Evolutionary conservation across 2,797 vertebrate species (phyloP).

Genomic region (Xiphophorus birchmanni): DNA sequence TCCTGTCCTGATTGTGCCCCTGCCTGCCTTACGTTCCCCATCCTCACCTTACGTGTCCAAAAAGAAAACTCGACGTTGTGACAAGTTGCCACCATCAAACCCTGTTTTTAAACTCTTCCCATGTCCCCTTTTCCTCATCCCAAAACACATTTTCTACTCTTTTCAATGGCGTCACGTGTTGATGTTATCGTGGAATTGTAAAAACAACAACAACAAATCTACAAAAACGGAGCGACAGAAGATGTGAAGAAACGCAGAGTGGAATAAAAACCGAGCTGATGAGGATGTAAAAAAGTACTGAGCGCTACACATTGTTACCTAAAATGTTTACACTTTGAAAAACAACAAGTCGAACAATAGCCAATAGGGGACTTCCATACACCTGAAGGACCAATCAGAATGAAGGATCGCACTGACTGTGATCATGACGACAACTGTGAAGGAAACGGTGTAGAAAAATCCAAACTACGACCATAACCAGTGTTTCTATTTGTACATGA

Average conservation of each 20-base stretch:
- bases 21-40: constrained; percentile 1
- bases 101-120: constrained; percentile 43
- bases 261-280: neutral
- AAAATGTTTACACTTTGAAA: constrained; percentile 53
- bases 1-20: neutral
- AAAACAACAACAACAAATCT: constrained; percentile 18
- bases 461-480: constrained; percentile 40
- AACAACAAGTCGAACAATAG: constrained; percentile 15
- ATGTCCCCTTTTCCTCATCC: constrained; percentile 7
- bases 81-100: constrained; percentile 38
- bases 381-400: constrained; percentile 32
- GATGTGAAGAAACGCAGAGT: constrained; percentile 1
- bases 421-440: constrained; percentile 8
- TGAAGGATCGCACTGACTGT: constrained; percentile 23
- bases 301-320: constrained; percentile 37
- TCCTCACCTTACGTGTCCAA: constrained; percentile 54
- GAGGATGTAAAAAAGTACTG: constrained; percentile 1
- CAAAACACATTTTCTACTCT: constrained; percentile 44
- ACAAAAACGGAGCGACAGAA: neutral
- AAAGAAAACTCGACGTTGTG: constrained; percentile 57
- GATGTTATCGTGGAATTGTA: constrained; percentile 77
- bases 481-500: constrained; percentile 65
- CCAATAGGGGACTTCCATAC: constrained; percentile 10
- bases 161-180: constrained; percentile 74
- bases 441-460: constrained; percentile 36